These are phyloP conservation scores for Oasisia sp. DNA, from an alignment of 2,888 invertebrate species.

Conservation along the genomic window DNA sequence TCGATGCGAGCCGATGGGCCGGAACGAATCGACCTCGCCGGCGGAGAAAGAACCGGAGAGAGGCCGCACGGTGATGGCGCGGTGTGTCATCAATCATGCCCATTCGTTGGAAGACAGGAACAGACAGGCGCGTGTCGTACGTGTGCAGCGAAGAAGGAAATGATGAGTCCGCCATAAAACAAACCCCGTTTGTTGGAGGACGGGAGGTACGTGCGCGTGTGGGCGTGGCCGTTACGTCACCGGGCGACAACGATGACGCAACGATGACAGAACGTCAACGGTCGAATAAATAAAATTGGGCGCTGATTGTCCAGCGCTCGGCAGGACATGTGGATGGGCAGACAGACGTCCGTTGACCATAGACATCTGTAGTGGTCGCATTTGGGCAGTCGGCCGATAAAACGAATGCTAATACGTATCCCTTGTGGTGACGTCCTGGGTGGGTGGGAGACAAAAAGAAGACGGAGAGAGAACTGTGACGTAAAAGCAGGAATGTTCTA, in stretches of 20 bases:
- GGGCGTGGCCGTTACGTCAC: slow-evolving; percentile 7
- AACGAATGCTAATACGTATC: too few species aligned
- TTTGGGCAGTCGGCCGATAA: too few species aligned
- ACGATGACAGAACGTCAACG: background rate
- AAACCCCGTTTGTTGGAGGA: background rate
- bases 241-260: background rate
- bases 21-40: background rate
- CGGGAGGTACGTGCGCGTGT: background rate
- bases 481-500: too few species aligned
- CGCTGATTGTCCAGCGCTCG: background rate
- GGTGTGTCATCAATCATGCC: background rate
- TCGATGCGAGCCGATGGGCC: background rate
- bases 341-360: background rate
- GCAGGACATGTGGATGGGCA: background rate
- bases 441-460: too few species aligned
- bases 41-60: background rate
- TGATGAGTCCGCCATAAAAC: background rate
- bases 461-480: too few species aligned
- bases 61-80: background rate
- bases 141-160: background rate
- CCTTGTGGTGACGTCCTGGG: too few species aligned
- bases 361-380: too few species aligned
- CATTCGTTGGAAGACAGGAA: background rate
- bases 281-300: background rate
- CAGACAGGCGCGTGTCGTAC: background rate